Conservation (phyloP, 1,140 invertebrate genomes). For the Olivierus martensii region DNA sequence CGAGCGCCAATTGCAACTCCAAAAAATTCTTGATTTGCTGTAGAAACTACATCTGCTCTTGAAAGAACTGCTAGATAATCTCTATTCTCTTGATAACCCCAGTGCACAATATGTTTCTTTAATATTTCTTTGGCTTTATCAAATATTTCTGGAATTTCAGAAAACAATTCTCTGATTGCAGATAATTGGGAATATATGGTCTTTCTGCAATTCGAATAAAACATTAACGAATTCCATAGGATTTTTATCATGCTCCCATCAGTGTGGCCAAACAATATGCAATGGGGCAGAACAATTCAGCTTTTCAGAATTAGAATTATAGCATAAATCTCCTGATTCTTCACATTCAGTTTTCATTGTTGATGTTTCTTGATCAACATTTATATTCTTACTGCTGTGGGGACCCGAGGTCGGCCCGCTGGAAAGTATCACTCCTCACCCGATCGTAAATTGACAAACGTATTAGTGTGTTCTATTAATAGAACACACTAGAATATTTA, state of each 20-base stretch:
- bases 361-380: too few species aligned
- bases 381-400: too few species aligned
- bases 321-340: too few species aligned
- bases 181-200: conserved; percentile 43
- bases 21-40: conserved; percentile 61
- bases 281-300: conserved; percentile 25
- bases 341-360: too few species aligned
- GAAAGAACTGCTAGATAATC: conserved; percentile 43
- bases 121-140: conserved; percentile 36
- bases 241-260: conserved; percentile 68
- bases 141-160: conserved; percentile 42
- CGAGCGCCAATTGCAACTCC: conserved; percentile 60
- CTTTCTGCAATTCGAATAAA: conserved; percentile 39
- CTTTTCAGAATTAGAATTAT: too few species aligned
- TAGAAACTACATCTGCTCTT: conserved; percentile 48
- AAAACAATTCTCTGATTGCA: conserved; percentile 46
- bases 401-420: too few species aligned
- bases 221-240: conserved; percentile 48
- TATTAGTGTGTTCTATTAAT: too few species aligned
- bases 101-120: conserved; percentile 39
- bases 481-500: too few species aligned
- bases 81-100: conserved; percentile 42
- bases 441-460: too few species aligned
- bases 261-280: conserved; percentile 59
- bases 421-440: too few species aligned